Percentiles rank a stretch among this genome's conserved stretches.
Conservation (phyloP, 2,888 invertebrate genomes). For the Drosophila austrosaltans region DNA sequence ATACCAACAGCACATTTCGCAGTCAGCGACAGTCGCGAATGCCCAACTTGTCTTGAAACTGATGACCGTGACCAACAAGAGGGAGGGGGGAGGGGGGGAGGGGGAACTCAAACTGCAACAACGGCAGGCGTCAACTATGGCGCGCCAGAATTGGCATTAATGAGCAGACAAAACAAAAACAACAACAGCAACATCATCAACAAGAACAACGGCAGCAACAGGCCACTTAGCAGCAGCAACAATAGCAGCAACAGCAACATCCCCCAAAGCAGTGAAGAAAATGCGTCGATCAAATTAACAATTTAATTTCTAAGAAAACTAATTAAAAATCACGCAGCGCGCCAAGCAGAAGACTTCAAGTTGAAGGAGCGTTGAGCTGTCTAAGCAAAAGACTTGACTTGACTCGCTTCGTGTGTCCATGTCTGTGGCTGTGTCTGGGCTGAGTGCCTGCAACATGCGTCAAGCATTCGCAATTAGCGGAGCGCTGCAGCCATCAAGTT, state of each 20-base stretch:
- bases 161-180: constrained; percentile 73
- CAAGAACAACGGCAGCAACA: constrained; percentile 38
- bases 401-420: constrained; percentile 27
- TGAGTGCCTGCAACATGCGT: constrained; percentile 77
- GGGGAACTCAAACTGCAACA: constrained; percentile 14
- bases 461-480: constrained; percentile 78
- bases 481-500: constrained; percentile 63
- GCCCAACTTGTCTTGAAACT: constrained; percentile 46
- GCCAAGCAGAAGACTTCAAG: constrained; percentile 49
- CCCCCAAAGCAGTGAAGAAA: constrained; percentile 55
- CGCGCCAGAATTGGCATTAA: constrained; percentile 80
- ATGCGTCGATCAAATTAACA: constrained; percentile 81
- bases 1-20: constrained; percentile 29
- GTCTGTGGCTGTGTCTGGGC: constrained; percentile 65
- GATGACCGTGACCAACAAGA: constrained; percentile 47
- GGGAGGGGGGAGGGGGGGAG: not conserved
- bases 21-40: constrained; percentile 43
- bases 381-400: constrained; percentile 58
- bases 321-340: constrained; percentile 80
- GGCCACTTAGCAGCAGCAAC: constrained; percentile 65
- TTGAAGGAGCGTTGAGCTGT: constrained; percentile 59
- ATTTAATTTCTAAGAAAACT: constrained; percentile 82
- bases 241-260: not conserved
- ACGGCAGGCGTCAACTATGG: constrained; percentile 72
- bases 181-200: constrained; percentile 32